These are phyloP conservation scores for Cynodonichthys magdalenae DNA, from an alignment of 2,797 vertebrate species.

Conservation along the genomic window DNA sequence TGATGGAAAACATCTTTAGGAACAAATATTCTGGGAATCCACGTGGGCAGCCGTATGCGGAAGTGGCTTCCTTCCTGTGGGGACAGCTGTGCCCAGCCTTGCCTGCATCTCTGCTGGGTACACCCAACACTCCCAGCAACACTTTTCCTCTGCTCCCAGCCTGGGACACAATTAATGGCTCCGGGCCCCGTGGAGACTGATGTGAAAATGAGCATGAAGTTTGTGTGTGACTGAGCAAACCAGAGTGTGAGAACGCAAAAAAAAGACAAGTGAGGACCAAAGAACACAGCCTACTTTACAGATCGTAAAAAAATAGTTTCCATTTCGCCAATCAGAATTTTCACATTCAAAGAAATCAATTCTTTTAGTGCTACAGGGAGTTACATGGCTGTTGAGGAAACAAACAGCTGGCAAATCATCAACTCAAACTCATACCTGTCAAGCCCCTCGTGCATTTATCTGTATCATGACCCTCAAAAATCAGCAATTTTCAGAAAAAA, in stretches of 20 bases:
- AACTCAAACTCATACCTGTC: slow-evolving; percentile 52
- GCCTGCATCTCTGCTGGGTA: slow-evolving; percentile 57
- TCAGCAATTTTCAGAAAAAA: no score
- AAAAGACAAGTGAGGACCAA: neutral
- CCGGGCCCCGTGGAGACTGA: slow-evolving; percentile 53
- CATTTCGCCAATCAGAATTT: neutral
- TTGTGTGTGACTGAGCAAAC: slow-evolving; percentile 43
- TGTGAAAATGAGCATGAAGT: slow-evolving; percentile 65
- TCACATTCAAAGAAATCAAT: slow-evolving; percentile 49
- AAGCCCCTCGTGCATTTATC: no score
- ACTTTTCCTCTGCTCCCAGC: slow-evolving; percentile 54
- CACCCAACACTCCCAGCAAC: slow-evolving; percentile 41
- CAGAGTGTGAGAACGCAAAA: slow-evolving; percentile 26
- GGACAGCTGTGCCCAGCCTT: slow-evolving; percentile 70
- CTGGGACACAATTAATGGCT: slow-evolving; percentile 73
- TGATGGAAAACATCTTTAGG: slow-evolving; percentile 64
- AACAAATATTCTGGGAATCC: slow-evolving; percentile 63
- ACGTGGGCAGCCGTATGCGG: slow-evolving; percentile 70
- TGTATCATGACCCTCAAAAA: no score
- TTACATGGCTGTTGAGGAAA: slow-evolving; percentile 35
- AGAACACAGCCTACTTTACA: slow-evolving; percentile 1
- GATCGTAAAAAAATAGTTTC: slow-evolving; percentile 22
- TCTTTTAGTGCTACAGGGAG: no score
- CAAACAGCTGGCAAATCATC: slow-evolving; percentile 69
- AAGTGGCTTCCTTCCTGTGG: slow-evolving; percentile 60